Evolutionary conservation across 1,140 invertebrate genomes (phyloP), one percentile per base, ranked within the genome.

Genomic region (Argopecten irradians): DNA sequence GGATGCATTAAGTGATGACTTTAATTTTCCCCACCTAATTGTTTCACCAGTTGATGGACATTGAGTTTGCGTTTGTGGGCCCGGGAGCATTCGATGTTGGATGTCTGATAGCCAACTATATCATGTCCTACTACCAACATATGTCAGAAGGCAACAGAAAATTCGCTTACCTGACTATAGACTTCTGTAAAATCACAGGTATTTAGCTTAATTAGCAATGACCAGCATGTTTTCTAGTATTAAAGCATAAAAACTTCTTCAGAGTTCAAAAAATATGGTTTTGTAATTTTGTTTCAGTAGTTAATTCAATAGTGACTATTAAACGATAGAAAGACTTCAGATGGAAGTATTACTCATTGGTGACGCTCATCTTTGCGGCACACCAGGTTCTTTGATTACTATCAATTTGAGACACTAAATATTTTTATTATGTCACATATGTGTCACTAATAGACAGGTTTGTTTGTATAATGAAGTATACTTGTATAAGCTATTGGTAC

Each of bases 51-150:
- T 90, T 94, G 84, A 91, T 93, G 82, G 93, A 94, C 84, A 46
- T 91, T 35, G 93, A 94, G 83, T 94, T 94, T 89, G 86, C 87
- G 0, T 91, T 55, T 84, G 89, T 93, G n/a, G 93, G 93, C 2
- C 91, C 93, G 13, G 87, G 88, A 84, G 89, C 91, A 0, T 93
- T 92, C 89, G 93, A 94, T 84, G 28, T 94, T 28, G 93, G 92
- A 13, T 35, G 91, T 22, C 87, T 94, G 14, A 39, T 94, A 33
- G 93, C 93, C 34, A 91, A 93, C 85, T 93, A 92, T 39, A 92
- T 94, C 41, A 92, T 94, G 35, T 86, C 86, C 13, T 93, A 94
- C 43, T 92, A 92, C 82, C 87, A 90, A 14, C 92, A 94, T 86
- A 92, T 93, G 89, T 89, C 90, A 28, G 89, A 93, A 9, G 85